Evolutionary conservation across 1,140 invertebrate species (phyloP).

Genomic region (Drosophila aff.): DNA sequence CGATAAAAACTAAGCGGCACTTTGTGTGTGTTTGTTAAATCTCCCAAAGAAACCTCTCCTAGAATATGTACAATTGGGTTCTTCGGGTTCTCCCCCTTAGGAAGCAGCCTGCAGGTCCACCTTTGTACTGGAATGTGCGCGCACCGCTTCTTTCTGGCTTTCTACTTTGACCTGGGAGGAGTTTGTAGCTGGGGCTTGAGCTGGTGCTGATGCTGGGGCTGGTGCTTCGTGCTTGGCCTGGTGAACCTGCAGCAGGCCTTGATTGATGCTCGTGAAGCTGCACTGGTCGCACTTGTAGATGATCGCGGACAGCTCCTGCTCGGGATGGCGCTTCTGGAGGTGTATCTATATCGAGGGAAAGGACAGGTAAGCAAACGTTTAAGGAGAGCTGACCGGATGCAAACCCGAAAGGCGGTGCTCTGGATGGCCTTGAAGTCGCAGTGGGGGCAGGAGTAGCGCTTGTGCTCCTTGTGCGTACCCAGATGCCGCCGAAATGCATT

Average conservation of each 20-base stretch:
- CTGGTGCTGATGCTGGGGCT: not conserved
- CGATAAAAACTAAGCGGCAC: slow-evolving; percentile 30
- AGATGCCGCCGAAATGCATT: slow-evolving; percentile 93
- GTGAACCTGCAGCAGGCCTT: slow-evolving; percentile 71
- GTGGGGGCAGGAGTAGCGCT: slow-evolving; percentile 90
- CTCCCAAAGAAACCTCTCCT: not conserved
- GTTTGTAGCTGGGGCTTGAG: slow-evolving; percentile 7
- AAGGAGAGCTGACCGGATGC: not conserved
- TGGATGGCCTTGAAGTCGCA: slow-evolving; percentile 91
- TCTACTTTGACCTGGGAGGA: slow-evolving; percentile 67
- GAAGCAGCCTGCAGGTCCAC: slow-evolving; percentile 13
- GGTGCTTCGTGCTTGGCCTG: slow-evolving; percentile 69
- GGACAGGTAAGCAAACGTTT: no score
- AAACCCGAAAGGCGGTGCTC: slow-evolving; percentile 87
- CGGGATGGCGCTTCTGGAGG: slow-evolving; percentile 74
- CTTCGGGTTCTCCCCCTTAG: not conserved
- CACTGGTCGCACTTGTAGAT: slow-evolving; percentile 74
- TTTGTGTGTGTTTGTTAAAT: slow-evolving; percentile 11
- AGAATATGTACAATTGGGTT: slow-evolving; percentile 3
- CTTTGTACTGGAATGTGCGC: slow-evolving; percentile 65
- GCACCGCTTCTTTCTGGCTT: slow-evolving; percentile 40
- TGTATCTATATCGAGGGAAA: slow-evolving; percentile 59
- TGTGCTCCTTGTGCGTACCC: slow-evolving; percentile 89
- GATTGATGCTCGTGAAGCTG: slow-evolving; percentile 75
- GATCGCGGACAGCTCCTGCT: slow-evolving; percentile 67